Evolutionary conservation across 2,888 invertebrate species (phyloP).

Genomic region (Idaea dimidiata): DNA sequence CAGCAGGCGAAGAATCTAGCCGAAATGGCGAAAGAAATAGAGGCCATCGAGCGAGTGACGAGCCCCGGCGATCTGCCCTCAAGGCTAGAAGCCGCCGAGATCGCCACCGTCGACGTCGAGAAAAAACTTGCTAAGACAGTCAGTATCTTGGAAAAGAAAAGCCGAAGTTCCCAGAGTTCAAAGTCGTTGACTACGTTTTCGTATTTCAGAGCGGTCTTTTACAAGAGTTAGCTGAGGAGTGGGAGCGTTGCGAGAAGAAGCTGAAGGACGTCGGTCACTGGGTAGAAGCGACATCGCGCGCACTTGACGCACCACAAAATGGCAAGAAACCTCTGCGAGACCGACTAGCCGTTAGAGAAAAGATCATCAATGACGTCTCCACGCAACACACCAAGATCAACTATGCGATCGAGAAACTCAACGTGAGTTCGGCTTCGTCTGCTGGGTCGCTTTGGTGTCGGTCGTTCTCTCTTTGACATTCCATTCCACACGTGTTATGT

Average conservation of each 20-base stretch:
- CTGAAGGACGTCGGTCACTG: constrained; percentile 93
- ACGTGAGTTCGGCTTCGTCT: constrained; percentile 78
- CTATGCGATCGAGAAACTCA: constrained; percentile 93
- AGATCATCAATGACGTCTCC: constrained; percentile 91
- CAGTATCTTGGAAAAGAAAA: constrained; percentile 44
- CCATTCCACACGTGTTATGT: neutral
- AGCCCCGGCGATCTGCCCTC: constrained; percentile 92
- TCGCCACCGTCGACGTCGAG: constrained; percentile 92
- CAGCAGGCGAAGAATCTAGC: constrained; percentile 92
- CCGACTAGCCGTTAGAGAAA: constrained; percentile 91
- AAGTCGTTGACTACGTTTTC: constrained; percentile 17
- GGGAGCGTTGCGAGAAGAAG: constrained; percentile 97
- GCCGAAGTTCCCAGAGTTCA: neutral
- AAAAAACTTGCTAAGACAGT: constrained; percentile 92
- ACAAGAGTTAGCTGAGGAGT: constrained; percentile 96
- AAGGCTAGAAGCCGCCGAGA: constrained; percentile 92
- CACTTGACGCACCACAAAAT: constrained; percentile 89
- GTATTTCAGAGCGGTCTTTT: constrained; percentile 88
- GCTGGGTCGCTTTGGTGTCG: constrained; percentile 4
- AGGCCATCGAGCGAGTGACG: constrained; percentile 90
- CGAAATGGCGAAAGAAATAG: constrained; percentile 95
- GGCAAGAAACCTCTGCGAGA: constrained; percentile 94
- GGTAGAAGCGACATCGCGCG: constrained; percentile 91
- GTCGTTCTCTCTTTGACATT: neutral
- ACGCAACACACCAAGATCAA: constrained; percentile 94